These are phyloP conservation scores for Mellivora capensis DNA, from an alignment of 2,113 vertebrate genomes.

Conservation along the genomic window DNA sequence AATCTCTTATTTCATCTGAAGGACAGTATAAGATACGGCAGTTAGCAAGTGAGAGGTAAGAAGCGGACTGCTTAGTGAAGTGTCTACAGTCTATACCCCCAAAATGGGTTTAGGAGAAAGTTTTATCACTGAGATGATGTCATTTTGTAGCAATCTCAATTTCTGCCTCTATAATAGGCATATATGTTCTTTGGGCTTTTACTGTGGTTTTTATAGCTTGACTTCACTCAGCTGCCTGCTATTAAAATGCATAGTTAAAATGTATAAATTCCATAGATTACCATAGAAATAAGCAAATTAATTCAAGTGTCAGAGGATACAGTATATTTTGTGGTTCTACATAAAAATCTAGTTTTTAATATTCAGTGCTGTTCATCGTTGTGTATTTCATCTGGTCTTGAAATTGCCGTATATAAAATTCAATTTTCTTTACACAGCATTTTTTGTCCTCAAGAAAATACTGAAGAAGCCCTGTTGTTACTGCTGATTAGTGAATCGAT, in stretches of 20 bases:
- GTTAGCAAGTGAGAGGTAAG: not conserved
- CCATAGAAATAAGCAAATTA: not conserved
- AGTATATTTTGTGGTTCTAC: not conserved
- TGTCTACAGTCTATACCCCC: not conserved
- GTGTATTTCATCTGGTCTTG: slow-evolving; percentile 41
- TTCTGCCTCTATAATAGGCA: not conserved
- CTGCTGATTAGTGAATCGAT: slow-evolving; percentile 99
- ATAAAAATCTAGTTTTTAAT: slow-evolving; percentile 1
- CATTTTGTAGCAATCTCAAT: slow-evolving; percentile 7
- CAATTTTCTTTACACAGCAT: slow-evolving; percentile 86
- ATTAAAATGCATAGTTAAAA: slow-evolving; percentile 12
- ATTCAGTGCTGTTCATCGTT: not conserved
- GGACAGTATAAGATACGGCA: not conserved
- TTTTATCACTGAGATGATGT: not conserved
- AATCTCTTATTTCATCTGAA: not conserved
- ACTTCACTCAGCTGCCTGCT: not conserved
- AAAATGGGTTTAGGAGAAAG: not conserved
- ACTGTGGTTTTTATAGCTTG: not conserved
- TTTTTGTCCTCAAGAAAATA: slow-evolving; percentile 99
- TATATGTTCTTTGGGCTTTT: not conserved
- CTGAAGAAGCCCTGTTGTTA: slow-evolving; percentile 96
- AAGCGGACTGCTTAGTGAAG: not conserved
- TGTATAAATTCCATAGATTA: not conserved
- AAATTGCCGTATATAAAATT: slow-evolving; percentile 58
- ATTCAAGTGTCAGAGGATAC: not conserved